Percentiles rank a stretch among this genome's conserved stretches.
These are phyloP conservation scores for Notothenia rossii DNA, from an alignment of 2,113 vertebrate genomes.

Conservation along the genomic window DNA sequence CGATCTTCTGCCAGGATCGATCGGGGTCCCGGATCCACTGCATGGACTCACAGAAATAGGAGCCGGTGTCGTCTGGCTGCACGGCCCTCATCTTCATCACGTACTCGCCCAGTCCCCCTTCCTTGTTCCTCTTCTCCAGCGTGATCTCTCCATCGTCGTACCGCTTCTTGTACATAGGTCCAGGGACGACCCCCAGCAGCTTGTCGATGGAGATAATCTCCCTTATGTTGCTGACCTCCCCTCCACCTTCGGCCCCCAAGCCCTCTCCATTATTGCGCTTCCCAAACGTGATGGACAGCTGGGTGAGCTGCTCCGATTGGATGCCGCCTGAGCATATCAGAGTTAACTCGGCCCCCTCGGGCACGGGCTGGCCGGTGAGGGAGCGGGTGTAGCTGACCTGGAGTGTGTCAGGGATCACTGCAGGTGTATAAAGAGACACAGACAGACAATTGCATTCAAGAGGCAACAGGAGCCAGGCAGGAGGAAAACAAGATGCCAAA, in stretches of 20 bases:
- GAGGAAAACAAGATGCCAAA: conserved; percentile 14
- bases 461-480: conserved; percentile 21
- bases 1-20: conserved; percentile 88
- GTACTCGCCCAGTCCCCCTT: conserved; percentile 80
- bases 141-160: conserved; percentile 83
- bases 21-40: conserved; percentile 91
- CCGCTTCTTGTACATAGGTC: conserved; percentile 78
- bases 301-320: conserved; percentile 87
- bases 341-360: conserved; percentile 86
- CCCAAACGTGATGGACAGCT: conserved; percentile 88
- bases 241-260: conserved; percentile 35
- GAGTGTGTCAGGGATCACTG: conserved; percentile 89
- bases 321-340: conserved; percentile 85
- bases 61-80: conserved; percentile 83
- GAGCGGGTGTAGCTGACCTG: conserved; percentile 82
- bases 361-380: conserved; percentile 78
- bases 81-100: conserved; percentile 84
- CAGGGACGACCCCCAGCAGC: conserved; percentile 79
- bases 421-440: conserved; percentile 23
- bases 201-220: conserved; percentile 87
- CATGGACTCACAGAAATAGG: conserved; percentile 87
- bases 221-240: conserved; percentile 76
- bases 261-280: conserved; percentile 59
- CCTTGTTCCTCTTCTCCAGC: conserved; percentile 84
- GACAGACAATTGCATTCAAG: conserved; percentile 38